phyloP scores from a whole-genome alignment of 2,888 invertebrate genomes.

The Sicus ferrugineus region DNA sequence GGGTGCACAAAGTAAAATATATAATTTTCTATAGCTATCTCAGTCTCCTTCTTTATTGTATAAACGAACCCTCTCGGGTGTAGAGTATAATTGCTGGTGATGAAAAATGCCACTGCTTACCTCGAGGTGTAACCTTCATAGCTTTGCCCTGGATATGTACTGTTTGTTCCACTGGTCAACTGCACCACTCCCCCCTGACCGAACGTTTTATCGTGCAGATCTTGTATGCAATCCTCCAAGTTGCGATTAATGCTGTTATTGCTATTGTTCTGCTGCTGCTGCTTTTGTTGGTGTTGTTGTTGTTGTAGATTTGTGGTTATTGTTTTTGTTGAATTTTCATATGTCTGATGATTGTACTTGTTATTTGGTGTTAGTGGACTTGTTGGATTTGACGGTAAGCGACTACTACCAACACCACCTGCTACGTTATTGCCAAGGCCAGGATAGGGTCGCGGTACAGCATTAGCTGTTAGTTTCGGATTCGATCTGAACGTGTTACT shows the following conservation, averaged over 20 bases:
- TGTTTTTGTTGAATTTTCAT: conserved; percentile 44
- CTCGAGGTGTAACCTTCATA: conserved; percentile 75
- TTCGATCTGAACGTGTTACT: conserved; percentile 59
- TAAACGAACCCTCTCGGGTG: too few relatives aligned
- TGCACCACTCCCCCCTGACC: conserved; percentile 62
- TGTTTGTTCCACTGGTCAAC: conserved; percentile 47
- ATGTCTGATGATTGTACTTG: conserved; percentile 49
- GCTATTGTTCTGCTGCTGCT: conserved; percentile 39
- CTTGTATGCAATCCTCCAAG: conserved; percentile 63
- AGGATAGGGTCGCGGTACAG: conserved; percentile 64
- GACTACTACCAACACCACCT: conserved; percentile 50
- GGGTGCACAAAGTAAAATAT: neutral
- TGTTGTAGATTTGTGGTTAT: conserved; percentile 43
- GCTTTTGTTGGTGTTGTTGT: conserved; percentile 38
- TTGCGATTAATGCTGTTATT: conserved; percentile 51
- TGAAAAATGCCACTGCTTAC: conserved; percentile 62
- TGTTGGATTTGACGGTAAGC: conserved; percentile 38
- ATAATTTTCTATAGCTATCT: conserved; percentile 11
- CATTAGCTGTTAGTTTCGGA: conserved; percentile 64
- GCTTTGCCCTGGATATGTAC: conserved; percentile 62
- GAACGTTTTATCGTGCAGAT: conserved; percentile 64
- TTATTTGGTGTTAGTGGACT: conserved; percentile 57
- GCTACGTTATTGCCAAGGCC: conserved; percentile 51
- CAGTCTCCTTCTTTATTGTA: neutral
- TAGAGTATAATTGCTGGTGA: neutral